phyloP scores from a whole-genome alignment of 2,888 invertebrate species.

The Agriotes lineatus region DNA sequence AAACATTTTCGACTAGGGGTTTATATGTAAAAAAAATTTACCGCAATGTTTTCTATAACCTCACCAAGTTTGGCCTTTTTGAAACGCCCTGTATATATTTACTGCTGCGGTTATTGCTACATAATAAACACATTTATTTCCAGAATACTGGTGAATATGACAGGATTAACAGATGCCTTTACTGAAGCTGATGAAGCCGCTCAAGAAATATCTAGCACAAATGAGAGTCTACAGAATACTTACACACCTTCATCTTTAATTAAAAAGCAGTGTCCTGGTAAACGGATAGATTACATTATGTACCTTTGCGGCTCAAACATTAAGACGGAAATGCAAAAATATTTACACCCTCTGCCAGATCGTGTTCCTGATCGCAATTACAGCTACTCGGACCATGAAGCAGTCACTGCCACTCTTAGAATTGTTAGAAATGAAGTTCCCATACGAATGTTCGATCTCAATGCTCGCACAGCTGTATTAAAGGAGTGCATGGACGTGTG shows the following conservation, averaged over 20 bases:
- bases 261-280: slow-evolving; percentile 76
- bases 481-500: slow-evolving; percentile 74
- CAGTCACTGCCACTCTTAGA: slow-evolving; percentile 73
- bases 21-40: too few species aligned
- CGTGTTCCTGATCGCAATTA: slow-evolving; percentile 78
- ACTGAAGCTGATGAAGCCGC: slow-evolving; percentile 56
- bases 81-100: not conserved
- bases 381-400: slow-evolving; percentile 94
- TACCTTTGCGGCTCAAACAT: slow-evolving; percentile 68
- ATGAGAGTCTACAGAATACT: slow-evolving; percentile 84
- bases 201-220: slow-evolving; percentile 73
- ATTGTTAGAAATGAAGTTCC: slow-evolving; percentile 55
- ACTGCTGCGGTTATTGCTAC: not conserved
- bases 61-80: not conserved
- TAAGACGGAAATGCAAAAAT: slow-evolving; percentile 68
- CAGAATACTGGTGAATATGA: slow-evolving; percentile 71
- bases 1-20: too few species aligned
- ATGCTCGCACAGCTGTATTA: slow-evolving; percentile 61
- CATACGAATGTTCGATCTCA: slow-evolving; percentile 42
- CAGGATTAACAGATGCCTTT: slow-evolving; percentile 70
- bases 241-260: slow-evolving; percentile 75
- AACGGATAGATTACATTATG: slow-evolving; percentile 94
- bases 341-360: slow-evolving; percentile 79
- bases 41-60: too few species aligned
- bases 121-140: slow-evolving; percentile 39